These are phyloP conservation scores for Polylopha cassiicola DNA, from an alignment of 2,888 invertebrate species.

Conservation along the genomic window DNA sequence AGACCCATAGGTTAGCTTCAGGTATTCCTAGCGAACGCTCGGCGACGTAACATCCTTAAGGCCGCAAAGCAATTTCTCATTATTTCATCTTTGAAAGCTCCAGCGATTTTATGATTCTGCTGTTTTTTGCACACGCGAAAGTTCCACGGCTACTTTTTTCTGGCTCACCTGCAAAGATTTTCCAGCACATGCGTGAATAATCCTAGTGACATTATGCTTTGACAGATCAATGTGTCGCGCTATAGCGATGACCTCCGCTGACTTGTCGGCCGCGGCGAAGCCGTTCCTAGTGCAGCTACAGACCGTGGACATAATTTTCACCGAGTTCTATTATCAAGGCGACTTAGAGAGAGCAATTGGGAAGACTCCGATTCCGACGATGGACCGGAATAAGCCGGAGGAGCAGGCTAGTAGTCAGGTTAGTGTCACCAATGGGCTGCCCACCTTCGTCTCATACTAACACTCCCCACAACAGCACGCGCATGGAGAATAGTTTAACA, in stretches of 20 bases:
- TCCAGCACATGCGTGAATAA: too few relatives aligned
- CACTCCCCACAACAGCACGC: too few relatives aligned
- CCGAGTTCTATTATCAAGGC: slow-evolving; percentile 88
- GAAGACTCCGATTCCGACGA: slow-evolving; percentile 86
- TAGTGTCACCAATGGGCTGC: too few relatives aligned
- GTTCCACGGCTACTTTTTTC: too few relatives aligned
- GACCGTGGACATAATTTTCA: slow-evolving; percentile 88
- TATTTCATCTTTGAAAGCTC: not conserved
- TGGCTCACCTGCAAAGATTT: too few relatives aligned
- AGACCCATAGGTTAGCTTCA: slow-evolving; percentile 74
- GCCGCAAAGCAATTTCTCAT: slow-evolving; percentile 1
- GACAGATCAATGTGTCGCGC: slow-evolving; percentile 81
- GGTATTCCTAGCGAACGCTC: not conserved
- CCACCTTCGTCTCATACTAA: too few relatives aligned
- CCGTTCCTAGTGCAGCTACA: slow-evolving; percentile 89
- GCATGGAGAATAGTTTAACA: too few relatives aligned
- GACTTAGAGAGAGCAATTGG: slow-evolving; percentile 84
- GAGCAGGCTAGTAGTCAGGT: slow-evolving; percentile 87
- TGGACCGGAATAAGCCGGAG: slow-evolving; percentile 84
- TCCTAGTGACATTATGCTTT: slow-evolving; percentile 30
- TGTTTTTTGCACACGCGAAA: too few relatives aligned
- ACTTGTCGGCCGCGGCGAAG: slow-evolving; percentile 89
- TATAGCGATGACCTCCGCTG: slow-evolving; percentile 89
- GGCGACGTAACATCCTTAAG: too few relatives aligned
- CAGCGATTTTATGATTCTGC: too few relatives aligned